These are phyloP conservation scores for Mya arenaria DNA, from an alignment of 1,140 invertebrate genomes.

Conservation along the genomic window DNA sequence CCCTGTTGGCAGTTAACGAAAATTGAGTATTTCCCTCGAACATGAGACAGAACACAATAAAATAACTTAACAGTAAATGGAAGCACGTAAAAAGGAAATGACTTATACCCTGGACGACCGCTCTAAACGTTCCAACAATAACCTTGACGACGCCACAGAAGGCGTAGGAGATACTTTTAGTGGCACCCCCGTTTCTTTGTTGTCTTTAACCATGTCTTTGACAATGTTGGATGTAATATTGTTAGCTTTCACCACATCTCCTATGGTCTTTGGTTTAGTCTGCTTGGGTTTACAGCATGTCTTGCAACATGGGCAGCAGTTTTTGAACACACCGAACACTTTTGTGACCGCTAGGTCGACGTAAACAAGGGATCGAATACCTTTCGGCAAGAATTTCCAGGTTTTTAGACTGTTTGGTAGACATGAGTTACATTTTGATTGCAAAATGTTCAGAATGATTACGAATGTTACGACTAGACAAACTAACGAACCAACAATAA, in stretches of 20 bases:
- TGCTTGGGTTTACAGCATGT: not conserved
- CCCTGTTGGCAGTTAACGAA: too few relatives aligned
- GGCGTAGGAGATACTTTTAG: not conserved
- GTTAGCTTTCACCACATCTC: not conserved
- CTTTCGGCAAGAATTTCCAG: conserved; percentile 82
- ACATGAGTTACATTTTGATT: conserved; percentile 75
- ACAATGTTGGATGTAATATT: not conserved
- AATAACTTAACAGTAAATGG: too few relatives aligned
- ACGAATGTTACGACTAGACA: conserved; percentile 31
- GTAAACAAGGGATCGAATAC: conserved; percentile 81
- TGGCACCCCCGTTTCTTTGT: too few relatives aligned
- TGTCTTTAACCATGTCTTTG: not conserved
- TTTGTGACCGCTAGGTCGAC: conserved; percentile 71
- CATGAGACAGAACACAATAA: too few relatives aligned
- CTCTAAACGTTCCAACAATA: too few relatives aligned
- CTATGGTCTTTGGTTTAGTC: not conserved
- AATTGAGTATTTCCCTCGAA: too few relatives aligned
- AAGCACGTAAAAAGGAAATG: too few relatives aligned
- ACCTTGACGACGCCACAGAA: not conserved
- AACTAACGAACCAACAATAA: conserved; percentile 40
- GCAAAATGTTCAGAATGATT: conserved; percentile 76
- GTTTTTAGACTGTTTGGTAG: conserved; percentile 80
- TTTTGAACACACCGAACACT: not conserved
- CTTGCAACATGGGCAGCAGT: conserved; percentile 29
- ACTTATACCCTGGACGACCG: too few relatives aligned